These are phyloP conservation scores for Tetragonula clypearis DNA, from an alignment of 1,140 invertebrate species.

Conservation along the genomic window DNA sequence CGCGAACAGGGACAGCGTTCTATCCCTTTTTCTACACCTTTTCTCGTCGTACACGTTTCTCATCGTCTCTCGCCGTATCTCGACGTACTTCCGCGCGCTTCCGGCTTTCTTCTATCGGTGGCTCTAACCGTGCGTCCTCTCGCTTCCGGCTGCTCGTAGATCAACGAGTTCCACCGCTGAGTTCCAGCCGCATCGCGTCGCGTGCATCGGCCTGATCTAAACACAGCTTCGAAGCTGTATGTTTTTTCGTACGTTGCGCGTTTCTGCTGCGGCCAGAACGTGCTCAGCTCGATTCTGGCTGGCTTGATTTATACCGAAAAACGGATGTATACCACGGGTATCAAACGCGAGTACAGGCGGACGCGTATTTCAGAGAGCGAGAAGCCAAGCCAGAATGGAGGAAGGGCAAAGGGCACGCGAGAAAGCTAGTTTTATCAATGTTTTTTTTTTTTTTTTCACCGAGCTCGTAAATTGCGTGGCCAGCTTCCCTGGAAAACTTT, in stretches of 20 bases:
- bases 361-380: conserved; percentile 9
- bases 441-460: not conserved
- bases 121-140: conserved; percentile 39
- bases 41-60: not conserved
- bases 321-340: conserved; percentile 18
- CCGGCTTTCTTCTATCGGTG: conserved; percentile 44
- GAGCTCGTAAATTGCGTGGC: not conserved
- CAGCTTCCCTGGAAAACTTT: not conserved
- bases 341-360: not conserved
- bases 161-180: not conserved
- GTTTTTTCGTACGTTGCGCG: too few relatives aligned
- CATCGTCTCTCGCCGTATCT: conserved; percentile 1
- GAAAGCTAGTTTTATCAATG: not conserved
- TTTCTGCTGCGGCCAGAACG: not conserved
- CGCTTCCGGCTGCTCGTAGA: conserved; percentile 38
- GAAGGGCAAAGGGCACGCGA: not conserved
- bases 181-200: conserved; percentile 4
- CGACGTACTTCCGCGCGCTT: conserved; percentile 5
- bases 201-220: conserved; percentile 7
- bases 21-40: not conserved
- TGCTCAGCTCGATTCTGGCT: not conserved
- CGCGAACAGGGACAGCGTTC: not conserved
- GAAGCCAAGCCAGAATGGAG: not conserved
- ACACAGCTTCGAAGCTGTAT: not conserved
- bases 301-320: conserved; percentile 22